Conservation (phyloP, 2,888 invertebrate genomes). For the Hyles lineata region DNA sequence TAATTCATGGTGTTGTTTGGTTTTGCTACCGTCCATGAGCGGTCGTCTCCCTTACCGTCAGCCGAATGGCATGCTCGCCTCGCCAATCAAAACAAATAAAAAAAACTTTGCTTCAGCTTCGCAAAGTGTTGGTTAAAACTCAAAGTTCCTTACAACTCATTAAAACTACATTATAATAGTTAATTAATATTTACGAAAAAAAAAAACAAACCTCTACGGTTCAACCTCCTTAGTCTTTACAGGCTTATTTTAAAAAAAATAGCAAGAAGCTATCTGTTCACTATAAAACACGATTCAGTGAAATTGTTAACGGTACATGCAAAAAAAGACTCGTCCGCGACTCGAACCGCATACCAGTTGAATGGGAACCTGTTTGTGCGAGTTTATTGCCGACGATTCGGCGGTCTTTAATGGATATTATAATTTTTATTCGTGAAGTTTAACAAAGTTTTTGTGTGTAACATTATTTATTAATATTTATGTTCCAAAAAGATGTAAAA, state of each 20-base stretch:
- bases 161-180: no score
- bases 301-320: conserved; percentile 23
- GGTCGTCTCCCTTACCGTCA: no score
- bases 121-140: no score
- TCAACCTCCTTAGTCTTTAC: no score
- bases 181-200: no score
- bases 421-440: not conserved
- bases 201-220: no score
- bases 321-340: conserved; percentile 24
- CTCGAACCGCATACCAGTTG: conserved; percentile 27
- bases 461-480: not conserved
- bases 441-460: not conserved
- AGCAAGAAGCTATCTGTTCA: not conserved
- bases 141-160: no score
- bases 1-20: no score
- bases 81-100: no score
- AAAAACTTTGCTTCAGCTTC: no score
- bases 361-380: conserved; percentile 17
- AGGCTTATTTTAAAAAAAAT: not conserved
- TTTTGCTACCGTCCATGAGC: no score
- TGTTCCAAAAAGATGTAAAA: not conserved
- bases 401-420: conserved; percentile 11
- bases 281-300: conserved; percentile 11
- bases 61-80: no score
- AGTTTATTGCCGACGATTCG: conserved; percentile 16